phyloP scores from a whole-genome alignment of 1,140 invertebrate genomes.

The Penaeus japonicus region DNA sequence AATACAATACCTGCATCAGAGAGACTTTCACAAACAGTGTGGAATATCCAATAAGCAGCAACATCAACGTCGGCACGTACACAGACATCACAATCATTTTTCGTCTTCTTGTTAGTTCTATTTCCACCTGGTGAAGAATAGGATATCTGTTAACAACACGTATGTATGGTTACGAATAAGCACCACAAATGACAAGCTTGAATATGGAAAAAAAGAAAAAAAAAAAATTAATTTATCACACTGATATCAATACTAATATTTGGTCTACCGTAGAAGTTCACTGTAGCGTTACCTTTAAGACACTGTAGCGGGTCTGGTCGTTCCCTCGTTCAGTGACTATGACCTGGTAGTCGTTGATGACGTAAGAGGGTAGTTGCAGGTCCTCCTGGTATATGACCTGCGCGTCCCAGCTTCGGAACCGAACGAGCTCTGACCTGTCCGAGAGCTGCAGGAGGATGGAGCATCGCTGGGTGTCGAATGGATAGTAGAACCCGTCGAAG shows the following conservation, averaged over 20 bases:
- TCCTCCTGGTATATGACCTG: not conserved
- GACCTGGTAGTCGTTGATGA: not conserved
- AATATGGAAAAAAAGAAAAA: no score
- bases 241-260: no score
- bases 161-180: no score
- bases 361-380: not conserved
- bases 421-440: not conserved
- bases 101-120: not conserved
- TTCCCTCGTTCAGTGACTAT: not conserved
- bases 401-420: not conserved
- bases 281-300: not conserved
- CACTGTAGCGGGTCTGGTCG: not conserved
- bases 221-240: no score
- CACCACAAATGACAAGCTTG: no score
- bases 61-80: conserved; percentile 6
- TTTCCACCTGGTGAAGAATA: no score
- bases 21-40: conserved; percentile 14
- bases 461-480: not conserved
- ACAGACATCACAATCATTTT: conserved; percentile 6
- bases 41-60: conserved; percentile 17
- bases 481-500: conserved; percentile 14
- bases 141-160: no score
- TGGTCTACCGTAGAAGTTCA: no score
- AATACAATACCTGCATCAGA: not conserved
- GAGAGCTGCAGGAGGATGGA: not conserved